Base-by-base conservation (phyloP, 2,113 vertebrate genomes). In the Orycteropus afer region DNA sequence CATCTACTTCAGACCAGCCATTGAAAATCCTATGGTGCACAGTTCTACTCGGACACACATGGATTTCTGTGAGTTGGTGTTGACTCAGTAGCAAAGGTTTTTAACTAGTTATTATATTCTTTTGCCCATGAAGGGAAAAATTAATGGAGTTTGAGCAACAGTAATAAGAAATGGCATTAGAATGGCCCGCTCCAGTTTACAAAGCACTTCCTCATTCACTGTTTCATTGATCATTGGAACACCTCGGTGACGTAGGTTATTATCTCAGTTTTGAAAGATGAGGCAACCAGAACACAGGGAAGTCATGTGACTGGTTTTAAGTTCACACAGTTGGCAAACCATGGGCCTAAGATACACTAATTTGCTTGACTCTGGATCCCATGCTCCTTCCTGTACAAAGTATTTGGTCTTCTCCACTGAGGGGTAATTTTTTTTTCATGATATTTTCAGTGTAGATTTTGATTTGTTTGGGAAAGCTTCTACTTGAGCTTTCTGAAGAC, bases 381-480 rank as follows among this genome's bases (percentile, higher is more conserved):
- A 9, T 5, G 15, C 12, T 53, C 37, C 14, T 80, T 81, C n/a
- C n/a, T 47, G 55, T 86, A 80, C 37, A 73, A 78, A 69, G 53
- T 37, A 69, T 34, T 82, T 92, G 47, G 79, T 13, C 2, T 14
- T 53, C 42, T 91, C 23, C 34, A 17, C 17, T 4, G 17, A 77
- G 34, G 20, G 4, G 34, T 10, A 55, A n/a, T n/a, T n/a, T 4
- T 6, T 4, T 65, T 25, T 86, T 71, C 51, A 13, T 40, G 29
- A 20, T 45, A 65, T 87, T 91, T 85, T 20, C 51, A 69, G 63
- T 32, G 22, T 47, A 45, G 47, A 91, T 59, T 81, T 91, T 89
- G 40, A 78, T 85, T 29, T 59, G 12, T n/a, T 91, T 79, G 67
- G 79, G 34, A 51, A 91, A 86, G 40, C 78, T 86, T 90, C 1